Conservation (phyloP, 2,797 vertebrate genomes). For the Platyrinchus mystaceus region DNA sequence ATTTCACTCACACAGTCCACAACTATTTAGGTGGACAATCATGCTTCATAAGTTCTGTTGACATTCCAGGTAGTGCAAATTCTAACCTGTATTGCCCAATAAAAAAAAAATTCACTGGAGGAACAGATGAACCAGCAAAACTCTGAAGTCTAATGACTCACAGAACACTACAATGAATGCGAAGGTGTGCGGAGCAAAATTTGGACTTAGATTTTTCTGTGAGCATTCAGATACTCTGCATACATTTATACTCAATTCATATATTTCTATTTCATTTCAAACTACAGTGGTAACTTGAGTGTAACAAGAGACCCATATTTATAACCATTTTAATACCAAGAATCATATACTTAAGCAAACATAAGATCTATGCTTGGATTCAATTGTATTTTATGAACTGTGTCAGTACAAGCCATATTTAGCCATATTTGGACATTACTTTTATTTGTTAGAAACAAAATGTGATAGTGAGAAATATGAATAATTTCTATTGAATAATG, state of each 20-base stretch:
- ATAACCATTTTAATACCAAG: background rate
- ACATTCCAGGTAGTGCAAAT: background rate
- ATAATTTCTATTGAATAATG: background rate
- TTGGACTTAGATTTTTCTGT: background rate
- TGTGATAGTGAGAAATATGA: background rate
- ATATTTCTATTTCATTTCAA: background rate
- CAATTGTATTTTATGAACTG: background rate
- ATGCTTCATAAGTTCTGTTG: background rate
- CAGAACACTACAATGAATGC: background rate
- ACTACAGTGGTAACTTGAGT: background rate
- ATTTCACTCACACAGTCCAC: background rate
- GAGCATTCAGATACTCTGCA: background rate
- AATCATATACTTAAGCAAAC: background rate
- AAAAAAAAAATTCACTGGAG: background rate
- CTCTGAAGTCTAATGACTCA: background rate
- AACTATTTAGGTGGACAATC: background rate
- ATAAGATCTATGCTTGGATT: background rate
- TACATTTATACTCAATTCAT: background rate
- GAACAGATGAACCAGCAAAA: background rate
- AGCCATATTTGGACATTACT: background rate
- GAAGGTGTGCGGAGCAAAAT: background rate
- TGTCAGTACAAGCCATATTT: background rate
- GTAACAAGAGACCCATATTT: background rate
- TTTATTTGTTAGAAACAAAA: background rate
- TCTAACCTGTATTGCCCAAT: background rate